A percentile compares a stretch with the other conserved stretches of the same genome.
Conservation (phyloP, 1,140 invertebrate species). For the Drosophila tsacasi region DNA sequence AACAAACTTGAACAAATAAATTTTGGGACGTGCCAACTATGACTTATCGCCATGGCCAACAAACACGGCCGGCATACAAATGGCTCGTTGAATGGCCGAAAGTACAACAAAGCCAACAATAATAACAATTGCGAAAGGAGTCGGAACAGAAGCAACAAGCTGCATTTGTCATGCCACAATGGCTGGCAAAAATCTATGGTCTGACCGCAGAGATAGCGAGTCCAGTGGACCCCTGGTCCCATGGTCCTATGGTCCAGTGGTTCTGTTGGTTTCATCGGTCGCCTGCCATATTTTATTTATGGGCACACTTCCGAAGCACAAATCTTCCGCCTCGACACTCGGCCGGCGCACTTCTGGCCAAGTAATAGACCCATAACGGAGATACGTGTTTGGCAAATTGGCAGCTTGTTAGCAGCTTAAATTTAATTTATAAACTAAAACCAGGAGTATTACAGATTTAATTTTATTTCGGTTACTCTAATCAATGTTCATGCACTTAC, state of each 20-base stretch:
- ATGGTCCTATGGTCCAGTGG: conserved; percentile 3
- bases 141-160: conserved; percentile 57
- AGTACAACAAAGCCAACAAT: conserved; percentile 42
- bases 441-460: neutral
- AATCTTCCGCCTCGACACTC: conserved; percentile 49
- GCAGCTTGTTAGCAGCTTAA: conserved; percentile 44
- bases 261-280: conserved; percentile 15
- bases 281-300: conserved; percentile 74
- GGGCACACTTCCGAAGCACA: conserved; percentile 53
- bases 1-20: conserved; percentile 73
- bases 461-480: neutral
- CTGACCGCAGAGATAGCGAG: conserved; percentile 42
- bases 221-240: neutral
- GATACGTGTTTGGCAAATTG: conserved; percentile 54
- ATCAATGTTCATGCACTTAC: conserved; percentile 13
- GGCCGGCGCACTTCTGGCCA: conserved; percentile 27
- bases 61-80: conserved; percentile 58
- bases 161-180: conserved; percentile 75
- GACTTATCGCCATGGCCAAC: conserved; percentile 60
- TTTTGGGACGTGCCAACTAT: conserved; percentile 70
- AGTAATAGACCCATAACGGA: conserved; percentile 68
- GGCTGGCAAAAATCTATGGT: conserved; percentile 67
- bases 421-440: conserved; percentile 61
- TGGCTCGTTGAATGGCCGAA: conserved; percentile 50
- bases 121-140: conserved; percentile 43